These are phyloP conservation scores for Drosophila testacea DNA, from an alignment of 2,888 invertebrate genomes.

Conservation along the genomic window DNA sequence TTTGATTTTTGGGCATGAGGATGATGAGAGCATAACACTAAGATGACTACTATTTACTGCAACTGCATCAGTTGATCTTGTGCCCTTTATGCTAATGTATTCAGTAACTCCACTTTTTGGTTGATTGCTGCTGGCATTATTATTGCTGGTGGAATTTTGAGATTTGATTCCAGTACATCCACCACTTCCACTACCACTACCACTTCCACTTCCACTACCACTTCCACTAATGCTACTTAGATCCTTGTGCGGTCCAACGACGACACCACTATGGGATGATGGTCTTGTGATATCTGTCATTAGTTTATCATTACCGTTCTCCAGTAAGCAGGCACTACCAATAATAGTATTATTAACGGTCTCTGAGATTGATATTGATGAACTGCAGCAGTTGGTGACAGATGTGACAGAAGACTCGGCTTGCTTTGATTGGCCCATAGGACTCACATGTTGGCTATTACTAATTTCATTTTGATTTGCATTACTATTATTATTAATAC, in stretches of 20 bases:
- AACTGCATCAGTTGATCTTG: slow-evolving; percentile 47
- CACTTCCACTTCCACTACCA: slow-evolving; percentile 32
- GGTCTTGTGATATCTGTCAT: slow-evolving; percentile 40
- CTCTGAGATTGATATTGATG: slow-evolving; percentile 25
- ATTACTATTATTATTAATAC: slow-evolving; percentile 44
- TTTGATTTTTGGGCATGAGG: slow-evolving; percentile 53
- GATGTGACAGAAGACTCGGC: slow-evolving; percentile 22
- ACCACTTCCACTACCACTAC: slow-evolving; percentile 24
- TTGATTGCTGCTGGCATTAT: slow-evolving; percentile 29
- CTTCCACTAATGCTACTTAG: slow-evolving; percentile 28
- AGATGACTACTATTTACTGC: slow-evolving; percentile 50
- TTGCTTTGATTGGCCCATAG: slow-evolving; percentile 56
- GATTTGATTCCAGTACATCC: slow-evolving; percentile 18
- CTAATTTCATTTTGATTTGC: slow-evolving; percentile 59
- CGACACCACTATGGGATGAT: slow-evolving; percentile 14
- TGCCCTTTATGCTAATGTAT: slow-evolving; percentile 41
- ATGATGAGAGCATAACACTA: slow-evolving; percentile 42
- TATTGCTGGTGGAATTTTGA: slow-evolving; percentile 37
- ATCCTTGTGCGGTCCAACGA: slow-evolving; percentile 31
- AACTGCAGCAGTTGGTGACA: slow-evolving; percentile 26
- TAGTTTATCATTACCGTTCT: slow-evolving; percentile 50
- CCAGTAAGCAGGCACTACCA: slow-evolving; percentile 35
- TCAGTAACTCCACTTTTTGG: slow-evolving; percentile 36
- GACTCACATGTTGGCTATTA: slow-evolving; percentile 61
- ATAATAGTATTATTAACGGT: slow-evolving; percentile 23